Evolutionary conservation across 2,113 vertebrate genomes (phyloP).

Genomic region (Eupsittula cactorum): DNA sequence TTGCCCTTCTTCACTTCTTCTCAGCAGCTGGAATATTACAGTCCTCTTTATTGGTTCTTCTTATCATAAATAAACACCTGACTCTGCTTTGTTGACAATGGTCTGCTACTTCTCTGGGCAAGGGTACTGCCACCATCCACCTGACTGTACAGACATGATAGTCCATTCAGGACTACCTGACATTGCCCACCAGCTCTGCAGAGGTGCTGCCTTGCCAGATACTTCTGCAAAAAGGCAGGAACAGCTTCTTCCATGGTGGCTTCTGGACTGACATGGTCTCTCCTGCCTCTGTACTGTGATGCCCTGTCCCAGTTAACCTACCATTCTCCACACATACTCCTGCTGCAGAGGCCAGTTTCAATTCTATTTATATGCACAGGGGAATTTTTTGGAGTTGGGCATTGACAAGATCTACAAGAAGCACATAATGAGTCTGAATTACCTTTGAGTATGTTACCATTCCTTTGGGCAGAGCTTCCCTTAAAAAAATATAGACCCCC

Average conservation of each 20-base stretch:
- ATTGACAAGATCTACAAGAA: not conserved
- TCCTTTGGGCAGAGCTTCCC: not conserved
- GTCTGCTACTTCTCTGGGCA: not conserved
- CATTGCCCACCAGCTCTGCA: not conserved
- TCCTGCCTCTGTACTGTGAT: not conserved
- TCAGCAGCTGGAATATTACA: not conserved
- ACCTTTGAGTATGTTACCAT: not conserved
- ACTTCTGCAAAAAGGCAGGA: not conserved
- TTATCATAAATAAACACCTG: not conserved
- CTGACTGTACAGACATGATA: not conserved
- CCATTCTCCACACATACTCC: not conserved
- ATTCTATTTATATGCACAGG: not conserved
- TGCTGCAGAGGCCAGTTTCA: not conserved
- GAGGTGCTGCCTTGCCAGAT: not conserved
- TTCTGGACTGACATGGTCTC: not conserved
- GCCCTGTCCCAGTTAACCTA: not conserved
- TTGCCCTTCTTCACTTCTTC: not conserved
- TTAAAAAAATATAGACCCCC: not conserved
- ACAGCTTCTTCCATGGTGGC: not conserved
- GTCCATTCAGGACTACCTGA: not conserved
- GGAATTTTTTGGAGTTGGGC: not conserved
- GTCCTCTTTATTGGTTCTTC: not conserved
- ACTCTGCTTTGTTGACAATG: not conserved
- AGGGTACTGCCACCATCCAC: not conserved
- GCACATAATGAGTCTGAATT: not conserved